Evolutionary conservation across 2,113 vertebrate species (phyloP).

Genomic region (Kobus ellipsiprymnus): DNA sequence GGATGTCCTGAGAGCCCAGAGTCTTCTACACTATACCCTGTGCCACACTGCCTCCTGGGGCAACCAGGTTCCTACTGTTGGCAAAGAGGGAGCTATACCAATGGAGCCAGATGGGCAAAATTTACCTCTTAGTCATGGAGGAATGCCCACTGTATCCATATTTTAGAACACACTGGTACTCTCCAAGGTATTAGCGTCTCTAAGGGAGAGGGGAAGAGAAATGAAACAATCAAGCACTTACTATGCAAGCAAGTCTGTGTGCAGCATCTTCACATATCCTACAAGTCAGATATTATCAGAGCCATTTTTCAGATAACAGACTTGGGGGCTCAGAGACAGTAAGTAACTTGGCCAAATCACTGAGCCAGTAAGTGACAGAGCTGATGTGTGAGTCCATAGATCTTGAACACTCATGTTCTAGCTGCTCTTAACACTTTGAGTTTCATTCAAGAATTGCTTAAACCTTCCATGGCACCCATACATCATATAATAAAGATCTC

Average conservation of each 20-base stretch:
- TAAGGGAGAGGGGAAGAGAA: neutral
- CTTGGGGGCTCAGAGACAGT: neutral
- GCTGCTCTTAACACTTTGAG: neutral
- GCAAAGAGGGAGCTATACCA: neutral
- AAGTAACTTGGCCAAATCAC: neutral
- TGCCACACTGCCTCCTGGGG: neutral
- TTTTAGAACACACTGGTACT: neutral
- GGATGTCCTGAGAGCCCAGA: neutral
- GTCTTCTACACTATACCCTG: neutral
- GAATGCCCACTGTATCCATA: neutral
- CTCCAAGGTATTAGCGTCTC: neutral
- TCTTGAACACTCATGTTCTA: neutral
- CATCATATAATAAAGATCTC: neutral
- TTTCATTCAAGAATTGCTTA: conserved; percentile 14
- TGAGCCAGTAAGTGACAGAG: neutral
- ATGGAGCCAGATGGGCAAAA: neutral
- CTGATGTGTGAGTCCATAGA: neutral
- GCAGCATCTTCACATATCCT: neutral
- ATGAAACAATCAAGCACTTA: neutral
- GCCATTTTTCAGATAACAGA: neutral
- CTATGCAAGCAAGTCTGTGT: neutral
- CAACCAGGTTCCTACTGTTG: neutral
- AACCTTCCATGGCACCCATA: neutral
- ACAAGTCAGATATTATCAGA: neutral
- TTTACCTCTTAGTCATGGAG: neutral